Base-by-base conservation (phyloP, 1,140 invertebrate species). In the Gryllus bimaculatus region DNA sequence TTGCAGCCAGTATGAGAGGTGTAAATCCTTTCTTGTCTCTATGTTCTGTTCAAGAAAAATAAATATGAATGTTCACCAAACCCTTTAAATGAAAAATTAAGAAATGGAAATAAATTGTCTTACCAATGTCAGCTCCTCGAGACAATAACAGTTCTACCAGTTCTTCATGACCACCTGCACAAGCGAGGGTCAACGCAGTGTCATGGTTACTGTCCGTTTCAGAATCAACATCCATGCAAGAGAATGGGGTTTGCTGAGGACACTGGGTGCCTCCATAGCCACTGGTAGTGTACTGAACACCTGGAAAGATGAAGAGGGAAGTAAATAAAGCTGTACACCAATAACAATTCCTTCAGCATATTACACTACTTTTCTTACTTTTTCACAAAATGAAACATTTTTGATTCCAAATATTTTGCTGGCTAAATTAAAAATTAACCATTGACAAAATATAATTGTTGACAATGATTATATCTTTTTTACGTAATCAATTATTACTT, bases 1-100 rank as follows among this genome's bases (percentile, higher is more conserved):
- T 99, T 13, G 98, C 97, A 48, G 98, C 97, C 81, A 99, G 87
- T 82, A 99, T 99, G 7, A 99, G 87, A 7, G 98, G 98, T 0
- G 98, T 99, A 85, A 99, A 99, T 48, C 98, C 98, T 88, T 99
- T 99, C 86, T 99, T 99, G 85, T 99, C 98, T 8, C 97, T 89
- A 87, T 99, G 98, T 87, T 99, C 95, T 89, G 82, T 2, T 39
- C 26, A 85, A 85, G 81, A 82, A 79, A 79, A 74, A 21, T 47
- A 47, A 74, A 78, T n/a, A 73, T 48, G 47, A 76, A 8, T 76
- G 26, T 12, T 10, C n/a, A 8, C 47, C 10, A 8, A 20, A 78
- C 6, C 10, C 10, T 7, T 18, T 77, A 77, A 77, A 48, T 47
- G 13, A 77, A 39, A 15, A 8, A 77, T 48, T 47, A 8, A 5